Evolutionary conservation across 2,113 vertebrate genomes (phyloP).

Genomic region (Mohoua ochrocephala): DNA sequence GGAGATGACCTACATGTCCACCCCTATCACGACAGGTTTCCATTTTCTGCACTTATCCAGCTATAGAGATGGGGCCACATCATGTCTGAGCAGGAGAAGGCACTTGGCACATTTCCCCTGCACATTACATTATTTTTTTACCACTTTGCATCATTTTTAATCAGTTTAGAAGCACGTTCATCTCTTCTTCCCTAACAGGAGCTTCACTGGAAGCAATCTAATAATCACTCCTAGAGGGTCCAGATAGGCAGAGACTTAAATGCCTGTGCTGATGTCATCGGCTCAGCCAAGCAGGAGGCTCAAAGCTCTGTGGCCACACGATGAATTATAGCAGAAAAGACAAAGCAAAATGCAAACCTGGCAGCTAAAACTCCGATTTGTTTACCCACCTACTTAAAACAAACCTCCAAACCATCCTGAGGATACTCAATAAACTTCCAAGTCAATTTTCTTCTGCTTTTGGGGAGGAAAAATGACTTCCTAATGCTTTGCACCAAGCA

Average conservation of each 20-base stretch:
- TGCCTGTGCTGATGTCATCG: background rate
- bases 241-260: background rate
- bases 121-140: background rate
- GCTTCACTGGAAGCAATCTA: background rate
- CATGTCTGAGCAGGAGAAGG: fast-evolving
- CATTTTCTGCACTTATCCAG: background rate
- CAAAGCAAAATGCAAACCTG: background rate
- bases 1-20: background rate
- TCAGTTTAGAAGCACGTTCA: background rate
- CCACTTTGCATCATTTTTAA: background rate
- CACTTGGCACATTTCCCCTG: background rate
- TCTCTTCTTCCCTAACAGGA: background rate
- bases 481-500: background rate
- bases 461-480: background rate
- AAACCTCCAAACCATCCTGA: background rate
- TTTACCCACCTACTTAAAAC: background rate
- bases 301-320: background rate
- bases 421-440: background rate
- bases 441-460: background rate
- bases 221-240: background rate
- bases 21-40: fast-evolving
- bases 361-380: background rate
- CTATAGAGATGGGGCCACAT: background rate
- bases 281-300: background rate
- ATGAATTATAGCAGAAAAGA: background rate